A percentile compares a stretch with the other conserved stretches of the same genome.
These are phyloP conservation scores for Pangasius djambal DNA, from an alignment of 2,797 vertebrate genomes.

Conservation along the genomic window DNA sequence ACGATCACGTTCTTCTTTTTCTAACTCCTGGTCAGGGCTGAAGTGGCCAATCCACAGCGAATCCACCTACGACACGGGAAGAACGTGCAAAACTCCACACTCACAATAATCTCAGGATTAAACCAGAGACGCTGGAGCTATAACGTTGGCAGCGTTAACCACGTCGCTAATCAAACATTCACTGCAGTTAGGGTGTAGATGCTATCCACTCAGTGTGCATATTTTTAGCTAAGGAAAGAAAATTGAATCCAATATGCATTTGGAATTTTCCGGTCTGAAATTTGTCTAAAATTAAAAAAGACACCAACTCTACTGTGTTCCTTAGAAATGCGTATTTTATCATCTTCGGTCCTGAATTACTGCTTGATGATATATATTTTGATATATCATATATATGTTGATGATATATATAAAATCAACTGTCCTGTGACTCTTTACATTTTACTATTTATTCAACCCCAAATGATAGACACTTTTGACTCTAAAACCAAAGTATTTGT, in stretches of 20 bases:
- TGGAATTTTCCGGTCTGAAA: neutral
- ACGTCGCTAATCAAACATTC: neutral
- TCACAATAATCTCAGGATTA: neutral
- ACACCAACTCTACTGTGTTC: neutral
- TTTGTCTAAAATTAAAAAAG: neutral
- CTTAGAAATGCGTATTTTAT: neutral
- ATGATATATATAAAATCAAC: neutral
- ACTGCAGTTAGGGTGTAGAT: neutral
- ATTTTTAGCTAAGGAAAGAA: neutral
- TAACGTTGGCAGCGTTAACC: neutral
- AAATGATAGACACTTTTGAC: slow-evolving; percentile 14
- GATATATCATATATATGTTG: too few species aligned
- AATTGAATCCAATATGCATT: neutral
- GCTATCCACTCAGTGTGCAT: neutral
- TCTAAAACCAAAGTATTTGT: neutral
- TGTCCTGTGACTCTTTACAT: neutral
- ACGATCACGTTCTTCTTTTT: neutral
- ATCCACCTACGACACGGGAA: neutral
- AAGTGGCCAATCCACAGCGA: neutral
- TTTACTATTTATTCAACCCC: neutral
- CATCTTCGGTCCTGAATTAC: neutral
- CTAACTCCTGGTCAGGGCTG: neutral
- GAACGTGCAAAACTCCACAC: neutral
- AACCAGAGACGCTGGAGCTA: neutral
- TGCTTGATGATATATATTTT: neutral